phyloP scores from a whole-genome alignment of 2,888 invertebrate species.

The Mesorhabditis belari region DNA sequence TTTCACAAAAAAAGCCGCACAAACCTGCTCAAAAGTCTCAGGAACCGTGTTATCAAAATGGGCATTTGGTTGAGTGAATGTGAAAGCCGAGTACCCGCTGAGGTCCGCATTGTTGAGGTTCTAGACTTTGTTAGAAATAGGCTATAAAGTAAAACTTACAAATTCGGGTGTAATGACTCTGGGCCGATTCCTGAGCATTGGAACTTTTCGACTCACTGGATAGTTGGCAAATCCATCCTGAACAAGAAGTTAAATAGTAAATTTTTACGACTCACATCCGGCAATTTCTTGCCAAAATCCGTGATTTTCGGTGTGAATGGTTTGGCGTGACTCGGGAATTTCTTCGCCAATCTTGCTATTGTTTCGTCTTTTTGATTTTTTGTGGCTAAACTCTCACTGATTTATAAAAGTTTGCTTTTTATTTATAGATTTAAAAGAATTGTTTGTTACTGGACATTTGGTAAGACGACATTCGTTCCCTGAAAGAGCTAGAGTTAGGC shows the following conservation, averaged over 20 bases:
- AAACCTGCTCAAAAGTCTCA: constrained; percentile 22
- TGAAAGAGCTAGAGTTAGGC: constrained; percentile 1
- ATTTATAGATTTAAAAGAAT: too few relatives aligned
- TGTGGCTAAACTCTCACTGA: too few relatives aligned
- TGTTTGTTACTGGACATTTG: too few relatives aligned
- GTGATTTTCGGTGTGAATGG: background rate
- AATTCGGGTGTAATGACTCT: background rate
- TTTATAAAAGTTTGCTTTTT: too few relatives aligned
- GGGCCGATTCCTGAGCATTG: background rate
- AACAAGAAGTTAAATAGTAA: background rate
- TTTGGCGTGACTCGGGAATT: background rate
- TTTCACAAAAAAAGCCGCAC: too few relatives aligned
- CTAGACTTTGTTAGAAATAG: too few relatives aligned
- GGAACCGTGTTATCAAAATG: constrained; percentile 28
- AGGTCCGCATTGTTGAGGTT: too few relatives aligned
- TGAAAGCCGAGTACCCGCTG: constrained; percentile 2
- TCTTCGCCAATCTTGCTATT: background rate
- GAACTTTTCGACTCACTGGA: background rate
- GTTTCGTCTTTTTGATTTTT: too few relatives aligned
- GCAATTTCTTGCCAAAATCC: background rate
- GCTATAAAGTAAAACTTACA: too few relatives aligned
- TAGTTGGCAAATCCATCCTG: background rate
- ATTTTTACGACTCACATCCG: background rate
- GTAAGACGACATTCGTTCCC: constrained; percentile 21
- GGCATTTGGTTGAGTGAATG: constrained; percentile 18